Conservation (phyloP, 2,888 invertebrate genomes). For the Dryococelus australis region DNA sequence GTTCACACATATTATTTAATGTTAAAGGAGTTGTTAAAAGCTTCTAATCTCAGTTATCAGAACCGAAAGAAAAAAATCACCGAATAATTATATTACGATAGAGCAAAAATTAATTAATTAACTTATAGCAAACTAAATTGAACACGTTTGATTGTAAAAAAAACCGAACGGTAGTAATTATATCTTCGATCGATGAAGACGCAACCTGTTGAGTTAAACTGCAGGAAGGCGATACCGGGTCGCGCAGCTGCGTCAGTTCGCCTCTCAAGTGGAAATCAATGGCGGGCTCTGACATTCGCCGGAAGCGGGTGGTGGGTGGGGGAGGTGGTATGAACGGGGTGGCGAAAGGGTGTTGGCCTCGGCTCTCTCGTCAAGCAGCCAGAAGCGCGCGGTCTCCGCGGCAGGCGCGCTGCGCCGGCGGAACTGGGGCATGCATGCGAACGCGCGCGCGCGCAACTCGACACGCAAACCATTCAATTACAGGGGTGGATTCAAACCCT, state of each 20-base stretch:
- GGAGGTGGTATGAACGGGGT: background rate
- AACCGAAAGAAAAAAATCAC: no score
- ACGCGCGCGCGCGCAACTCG: background rate
- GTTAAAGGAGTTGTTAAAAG: no score
- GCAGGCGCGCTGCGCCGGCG: no score
- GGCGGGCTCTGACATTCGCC: background rate
- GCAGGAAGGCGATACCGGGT: background rate
- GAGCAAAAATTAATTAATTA: no score
- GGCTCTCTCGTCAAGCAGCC: background rate
- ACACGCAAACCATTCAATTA: constrained; percentile 10
- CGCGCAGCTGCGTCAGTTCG: background rate
- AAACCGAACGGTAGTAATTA: no score
- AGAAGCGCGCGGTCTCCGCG: background rate
- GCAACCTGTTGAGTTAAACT: background rate
- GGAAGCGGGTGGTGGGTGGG: background rate
- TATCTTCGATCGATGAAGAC: no score
- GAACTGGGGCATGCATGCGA: background rate
- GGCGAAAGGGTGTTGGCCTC: background rate
- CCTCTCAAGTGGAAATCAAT: background rate
- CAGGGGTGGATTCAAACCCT: background rate
- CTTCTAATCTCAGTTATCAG: no score
- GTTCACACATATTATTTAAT: no score
- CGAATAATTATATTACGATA: no score
- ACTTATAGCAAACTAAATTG: no score
- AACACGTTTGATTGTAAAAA: no score